Conservation (phyloP, 2,797 vertebrate species). For the Pelobates cultripes region DNA sequence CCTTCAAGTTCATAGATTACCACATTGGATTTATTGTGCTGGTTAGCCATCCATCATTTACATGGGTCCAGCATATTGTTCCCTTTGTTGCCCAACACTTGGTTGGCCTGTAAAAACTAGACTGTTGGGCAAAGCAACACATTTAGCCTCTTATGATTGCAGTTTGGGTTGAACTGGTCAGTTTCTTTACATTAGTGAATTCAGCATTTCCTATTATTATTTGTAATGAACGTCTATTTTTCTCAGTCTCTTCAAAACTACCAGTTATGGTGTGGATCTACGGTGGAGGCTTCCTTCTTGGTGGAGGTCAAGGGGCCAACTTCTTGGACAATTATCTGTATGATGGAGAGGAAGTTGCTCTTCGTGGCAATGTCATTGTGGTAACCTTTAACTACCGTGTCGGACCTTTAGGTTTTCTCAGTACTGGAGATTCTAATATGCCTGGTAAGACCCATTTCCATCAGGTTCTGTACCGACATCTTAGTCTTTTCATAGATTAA, state of each 20-base stretch:
- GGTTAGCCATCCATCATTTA: no score
- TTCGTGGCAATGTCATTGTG: constrained; percentile 88
- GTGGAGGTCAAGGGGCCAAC: constrained; percentile 80
- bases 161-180: no score
- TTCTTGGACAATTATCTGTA: constrained; percentile 87
- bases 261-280: constrained; percentile 93
- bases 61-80: no score
- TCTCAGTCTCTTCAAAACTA: constrained; percentile 81
- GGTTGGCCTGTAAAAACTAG: no score
- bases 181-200: no score
- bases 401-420: constrained; percentile 91
- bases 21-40: no score
- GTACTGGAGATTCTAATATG: constrained; percentile 81
- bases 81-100: no score
- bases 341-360: constrained; percentile 83
- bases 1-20: no score
- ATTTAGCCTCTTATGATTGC: no score
- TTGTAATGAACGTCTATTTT: not conserved
- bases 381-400: constrained; percentile 90
- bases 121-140: no score
- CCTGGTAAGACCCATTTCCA: constrained; percentile 74
- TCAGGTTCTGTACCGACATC: no score
- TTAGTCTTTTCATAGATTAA: no score
- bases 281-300: constrained; percentile 82
- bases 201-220: not conserved